Evolutionary conservation across 2,888 invertebrate species (phyloP).

Genomic region (Chydorus sphaericus): DNA sequence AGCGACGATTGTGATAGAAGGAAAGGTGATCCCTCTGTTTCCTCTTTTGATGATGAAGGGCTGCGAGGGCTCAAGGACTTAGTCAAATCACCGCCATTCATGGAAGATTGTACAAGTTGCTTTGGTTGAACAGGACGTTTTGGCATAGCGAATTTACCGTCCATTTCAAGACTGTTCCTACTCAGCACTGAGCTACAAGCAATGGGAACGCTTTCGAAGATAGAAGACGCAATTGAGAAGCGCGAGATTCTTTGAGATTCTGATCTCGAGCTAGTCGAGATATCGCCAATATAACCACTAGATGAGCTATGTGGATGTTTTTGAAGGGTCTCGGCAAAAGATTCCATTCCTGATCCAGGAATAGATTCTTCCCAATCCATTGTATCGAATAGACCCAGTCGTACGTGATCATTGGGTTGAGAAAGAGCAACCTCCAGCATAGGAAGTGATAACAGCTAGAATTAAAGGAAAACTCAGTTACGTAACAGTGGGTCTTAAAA

Average conservation of each 20-base stretch:
- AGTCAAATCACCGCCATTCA: background rate
- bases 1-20: background rate
- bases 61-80: background rate
- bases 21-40: background rate
- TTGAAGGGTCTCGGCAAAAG: background rate
- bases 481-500: too few species aligned
- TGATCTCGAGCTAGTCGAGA: background rate
- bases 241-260: background rate
- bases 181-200: background rate
- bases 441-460: background rate
- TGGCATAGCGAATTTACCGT: background rate
- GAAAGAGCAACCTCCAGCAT: background rate
- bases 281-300: background rate
- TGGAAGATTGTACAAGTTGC: background rate
- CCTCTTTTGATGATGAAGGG: background rate
- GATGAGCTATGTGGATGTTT: background rate
- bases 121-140: background rate
- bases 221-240: background rate
- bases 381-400: background rate
- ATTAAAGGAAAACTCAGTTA: background rate
- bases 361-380: background rate
- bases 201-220: background rate
- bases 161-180: background rate
- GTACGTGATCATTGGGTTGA: background rate
- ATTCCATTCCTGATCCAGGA: background rate